Base-by-base conservation (phyloP, 2,797 vertebrate species). In the Crocodylus rhombifer region DNA sequence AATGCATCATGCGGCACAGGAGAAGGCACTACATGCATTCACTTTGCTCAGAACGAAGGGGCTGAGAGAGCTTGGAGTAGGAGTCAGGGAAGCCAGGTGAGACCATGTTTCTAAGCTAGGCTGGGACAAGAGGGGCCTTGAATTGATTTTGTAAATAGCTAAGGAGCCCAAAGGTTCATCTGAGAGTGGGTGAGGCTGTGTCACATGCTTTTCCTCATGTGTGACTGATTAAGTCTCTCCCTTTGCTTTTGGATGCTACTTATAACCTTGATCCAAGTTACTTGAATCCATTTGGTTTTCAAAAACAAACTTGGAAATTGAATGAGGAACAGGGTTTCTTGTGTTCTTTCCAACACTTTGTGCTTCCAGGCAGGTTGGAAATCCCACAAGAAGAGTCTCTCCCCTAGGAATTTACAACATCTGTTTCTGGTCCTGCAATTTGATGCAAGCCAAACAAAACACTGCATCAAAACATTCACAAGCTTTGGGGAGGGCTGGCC, bases 301-400 rank as follows among this genome's bases (percentile, higher is more conserved):
- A 88, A 86, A 73, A 67, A 78, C 0, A 0, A 88, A 15, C 12
- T 14, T 80, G 60, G 81, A 92, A 82, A 18, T 77, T 75, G 65
- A 21, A 79, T 58, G n/a, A 13, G 77, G 61, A 51, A n/a, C 63
- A 87, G 67, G 81, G 79, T 85, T 12, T 67, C 25, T 89, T 14
- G 4, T 21, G 67, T 69, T 16, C 75, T 85, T 85, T 90, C 83
- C 80, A 67, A 42, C 85, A n/a, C 78, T 80, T 79, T 75, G 77
- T 81, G 65, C 80, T 90, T 91, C 88, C 82, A 95, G 13, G 51
- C 16, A 71, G 14, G 56, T 71, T 96, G 94, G 84, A 95, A 93
- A 76, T 6, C 78, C 36, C 67, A 90, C 82, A 75, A 90, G 71
- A 77, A 56, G 51, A 90, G 82, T 14, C 33, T 86, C 7, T 89